A percentile compares a stretch with the other conserved stretches of the same genome.
Conservation (phyloP, 2,113 vertebrate genomes). For the Stomatorhinus ivindoensis region DNA sequence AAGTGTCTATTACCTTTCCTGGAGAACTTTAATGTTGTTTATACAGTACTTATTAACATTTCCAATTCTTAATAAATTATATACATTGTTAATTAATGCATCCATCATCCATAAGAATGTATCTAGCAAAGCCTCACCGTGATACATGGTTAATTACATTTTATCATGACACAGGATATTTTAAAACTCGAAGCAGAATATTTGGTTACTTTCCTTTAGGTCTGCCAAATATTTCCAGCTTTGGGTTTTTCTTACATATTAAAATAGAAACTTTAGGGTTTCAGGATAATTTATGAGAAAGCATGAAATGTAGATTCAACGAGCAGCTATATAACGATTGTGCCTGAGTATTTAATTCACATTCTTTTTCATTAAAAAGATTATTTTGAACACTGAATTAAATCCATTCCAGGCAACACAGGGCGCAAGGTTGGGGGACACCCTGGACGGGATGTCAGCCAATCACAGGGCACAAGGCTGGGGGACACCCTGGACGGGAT, state of each 20-base stretch:
- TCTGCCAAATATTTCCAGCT: not conserved
- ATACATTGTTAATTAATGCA: not conserved
- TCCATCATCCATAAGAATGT: not conserved
- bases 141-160: not conserved
- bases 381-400: not conserved
- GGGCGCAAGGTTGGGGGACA: not conserved
- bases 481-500: not conserved
- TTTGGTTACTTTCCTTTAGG: not conserved
- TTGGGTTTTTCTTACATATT: not conserved
- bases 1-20: not conserved
- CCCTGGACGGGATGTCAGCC: not conserved
- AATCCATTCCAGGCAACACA: not conserved
- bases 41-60: not conserved
- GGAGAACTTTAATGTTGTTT: not conserved
- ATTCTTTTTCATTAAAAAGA: not conserved
- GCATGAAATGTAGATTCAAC: not conserved
- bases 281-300: not conserved
- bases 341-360: not conserved
- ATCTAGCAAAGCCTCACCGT: not conserved
- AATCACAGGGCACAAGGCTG: not conserved
- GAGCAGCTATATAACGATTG: not conserved
- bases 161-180: not conserved
- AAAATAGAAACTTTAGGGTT: not conserved
- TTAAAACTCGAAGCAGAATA: not conserved
- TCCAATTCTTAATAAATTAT: not conserved